Evolutionary conservation across 2,797 vertebrate genomes (phyloP).

Genomic region (Amniataba percoides): DNA sequence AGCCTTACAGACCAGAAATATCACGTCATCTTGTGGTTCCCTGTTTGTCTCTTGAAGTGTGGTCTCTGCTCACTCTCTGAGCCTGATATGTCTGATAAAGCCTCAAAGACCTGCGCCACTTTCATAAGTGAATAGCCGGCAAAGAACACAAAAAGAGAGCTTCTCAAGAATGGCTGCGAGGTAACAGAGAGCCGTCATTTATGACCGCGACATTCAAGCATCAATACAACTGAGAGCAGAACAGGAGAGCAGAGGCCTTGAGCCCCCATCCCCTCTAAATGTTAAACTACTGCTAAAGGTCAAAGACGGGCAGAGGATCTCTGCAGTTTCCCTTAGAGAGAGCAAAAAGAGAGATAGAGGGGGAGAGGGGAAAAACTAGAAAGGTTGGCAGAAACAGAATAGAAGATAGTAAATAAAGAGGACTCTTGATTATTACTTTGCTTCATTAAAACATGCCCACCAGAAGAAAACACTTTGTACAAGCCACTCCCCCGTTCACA

Average conservation of each 20-base stretch:
- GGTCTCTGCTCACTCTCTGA: constrained; percentile 14
- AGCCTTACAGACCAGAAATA: neutral
- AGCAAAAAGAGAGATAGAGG: constrained; percentile 1
- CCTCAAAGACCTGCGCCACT: constrained; percentile 24
- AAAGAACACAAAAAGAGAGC: constrained; percentile 23
- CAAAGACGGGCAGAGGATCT: constrained; percentile 33
- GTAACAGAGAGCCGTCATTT: constrained; percentile 30
- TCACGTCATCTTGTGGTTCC: constrained; percentile 6
- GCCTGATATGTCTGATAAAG: constrained; percentile 28
- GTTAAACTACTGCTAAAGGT: constrained; percentile 57
- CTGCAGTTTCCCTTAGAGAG: constrained; percentile 15
- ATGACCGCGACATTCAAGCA: constrained; percentile 20
- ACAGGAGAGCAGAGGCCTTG: constrained; percentile 7
- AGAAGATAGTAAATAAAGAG: constrained; percentile 14
- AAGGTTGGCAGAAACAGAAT: constrained; percentile 19
- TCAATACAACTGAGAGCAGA: constrained; percentile 26
- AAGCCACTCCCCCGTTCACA: neutral
- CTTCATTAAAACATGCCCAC: constrained; percentile 19
- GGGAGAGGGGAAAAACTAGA: neutral
- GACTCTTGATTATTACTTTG: constrained; percentile 13
- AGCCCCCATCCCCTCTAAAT: constrained; percentile 49
- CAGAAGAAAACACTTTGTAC: neutral
- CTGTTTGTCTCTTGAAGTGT: constrained; percentile 1
- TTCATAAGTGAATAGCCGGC: constrained; percentile 42
- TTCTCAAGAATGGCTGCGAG: constrained; percentile 28